phyloP scores from a whole-genome alignment of 2,797 vertebrate genomes.

The Takifugu ocellatus region DNA sequence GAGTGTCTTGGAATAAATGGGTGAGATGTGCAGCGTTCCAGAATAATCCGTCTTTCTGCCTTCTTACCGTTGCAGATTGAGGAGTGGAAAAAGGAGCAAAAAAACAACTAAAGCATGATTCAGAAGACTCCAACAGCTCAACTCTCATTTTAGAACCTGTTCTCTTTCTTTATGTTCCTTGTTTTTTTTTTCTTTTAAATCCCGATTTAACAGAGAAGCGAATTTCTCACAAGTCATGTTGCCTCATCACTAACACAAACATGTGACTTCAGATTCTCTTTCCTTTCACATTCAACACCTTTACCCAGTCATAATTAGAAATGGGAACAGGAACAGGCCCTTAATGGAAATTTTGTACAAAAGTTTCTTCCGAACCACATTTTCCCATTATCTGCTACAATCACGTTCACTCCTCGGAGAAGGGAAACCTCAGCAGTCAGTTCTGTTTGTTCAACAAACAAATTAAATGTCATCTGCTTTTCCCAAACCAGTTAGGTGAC shows the following conservation, averaged over 20 bases:
- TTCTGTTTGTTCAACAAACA: conserved; percentile 22
- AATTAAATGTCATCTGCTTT: background rate
- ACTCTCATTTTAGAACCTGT: conserved; percentile 3
- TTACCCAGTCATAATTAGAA: background rate
- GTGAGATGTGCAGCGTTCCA: too few relatives aligned
- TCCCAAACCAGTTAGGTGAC: conserved; percentile 7
- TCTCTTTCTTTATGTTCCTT: conserved; percentile 13
- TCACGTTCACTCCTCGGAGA: background rate
- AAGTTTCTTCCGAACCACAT: background rate
- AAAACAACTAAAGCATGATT: background rate
- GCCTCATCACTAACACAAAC: background rate
- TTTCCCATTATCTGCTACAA: background rate
- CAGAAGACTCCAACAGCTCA: background rate
- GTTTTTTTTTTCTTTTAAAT: background rate
- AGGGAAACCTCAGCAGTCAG: conserved; percentile 15
- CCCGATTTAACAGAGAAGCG: too few relatives aligned
- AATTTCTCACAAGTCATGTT: background rate
- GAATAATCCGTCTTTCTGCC: background rate
- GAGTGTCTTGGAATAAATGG: too few relatives aligned
- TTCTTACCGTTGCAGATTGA: conserved; percentile 30
- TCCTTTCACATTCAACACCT: background rate
- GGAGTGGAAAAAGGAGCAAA: conserved; percentile 5
- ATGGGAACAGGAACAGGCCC: background rate
- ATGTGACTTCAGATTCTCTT: background rate
- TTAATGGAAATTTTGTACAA: background rate